Conservation (phyloP, 2,888 invertebrate genomes). For the Cephus sareptanus region DNA sequence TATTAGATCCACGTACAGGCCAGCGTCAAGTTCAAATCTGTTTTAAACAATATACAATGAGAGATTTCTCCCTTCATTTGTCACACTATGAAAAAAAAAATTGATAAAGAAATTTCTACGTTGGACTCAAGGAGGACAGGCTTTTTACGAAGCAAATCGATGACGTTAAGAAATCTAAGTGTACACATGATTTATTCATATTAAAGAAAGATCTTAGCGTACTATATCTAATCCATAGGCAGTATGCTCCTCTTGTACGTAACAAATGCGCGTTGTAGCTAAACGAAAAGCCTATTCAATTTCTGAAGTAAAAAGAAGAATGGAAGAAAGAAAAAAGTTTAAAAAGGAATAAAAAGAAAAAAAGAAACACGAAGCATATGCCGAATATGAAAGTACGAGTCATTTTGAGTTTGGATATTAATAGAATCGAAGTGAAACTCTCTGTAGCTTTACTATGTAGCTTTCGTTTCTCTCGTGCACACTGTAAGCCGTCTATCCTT, state of each 20-base stretch:
- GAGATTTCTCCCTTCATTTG: constrained; percentile 32
- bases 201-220: constrained; percentile 36
- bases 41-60: constrained; percentile 22
- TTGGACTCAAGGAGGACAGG: neutral
- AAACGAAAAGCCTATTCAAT: constrained; percentile 27
- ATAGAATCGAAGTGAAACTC: neutral
- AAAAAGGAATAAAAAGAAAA: constrained; percentile 13
- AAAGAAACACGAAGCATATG: constrained; percentile 3
- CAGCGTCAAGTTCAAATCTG: neutral
- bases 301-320: constrained; percentile 1
- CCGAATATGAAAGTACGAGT: neutral
- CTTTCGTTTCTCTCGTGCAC: neutral
- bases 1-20: neutral
- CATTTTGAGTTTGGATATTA: neutral
- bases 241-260: constrained; percentile 37
- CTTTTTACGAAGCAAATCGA: constrained; percentile 33
- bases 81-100: neutral
- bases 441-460: neutral
- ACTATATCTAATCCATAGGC: constrained; percentile 41
- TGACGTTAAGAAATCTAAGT: constrained; percentile 40
- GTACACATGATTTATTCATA: constrained; percentile 37
- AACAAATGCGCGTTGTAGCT: constrained; percentile 37
- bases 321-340: constrained; percentile 2
- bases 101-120: neutral
- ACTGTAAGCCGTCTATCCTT: neutral